Evolutionary conservation across 2,888 invertebrate species (phyloP).

Genomic region (Lutraria lutraria): DNA sequence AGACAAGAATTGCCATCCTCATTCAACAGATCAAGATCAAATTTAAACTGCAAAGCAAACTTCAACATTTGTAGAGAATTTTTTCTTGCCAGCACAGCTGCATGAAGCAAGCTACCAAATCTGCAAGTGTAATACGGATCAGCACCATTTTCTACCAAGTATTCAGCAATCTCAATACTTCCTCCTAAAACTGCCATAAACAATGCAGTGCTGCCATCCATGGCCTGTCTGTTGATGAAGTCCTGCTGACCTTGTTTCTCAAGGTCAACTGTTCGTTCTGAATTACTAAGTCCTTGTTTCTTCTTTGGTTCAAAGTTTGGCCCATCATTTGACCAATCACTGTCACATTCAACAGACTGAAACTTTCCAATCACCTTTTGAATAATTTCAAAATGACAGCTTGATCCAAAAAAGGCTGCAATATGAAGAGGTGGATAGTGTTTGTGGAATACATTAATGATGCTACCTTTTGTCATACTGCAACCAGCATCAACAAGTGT

Average conservation of each 20-base stretch:
- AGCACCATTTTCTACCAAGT: conserved; percentile 70
- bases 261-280: conserved; percentile 54
- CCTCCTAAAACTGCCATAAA: conserved; percentile 73
- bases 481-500: conserved; percentile 68
- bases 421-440: conserved; percentile 73
- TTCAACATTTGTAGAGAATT: conserved; percentile 61
- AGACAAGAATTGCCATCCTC: conserved; percentile 75
- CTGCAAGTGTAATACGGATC: conserved; percentile 64
- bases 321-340: neutral
- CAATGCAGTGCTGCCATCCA: conserved; percentile 71
- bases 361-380: conserved; percentile 48
- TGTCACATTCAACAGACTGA: conserved; percentile 26
- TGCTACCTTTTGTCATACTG: conserved; percentile 65
- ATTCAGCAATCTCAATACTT: conserved; percentile 64
- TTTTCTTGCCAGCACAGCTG: conserved; percentile 69
- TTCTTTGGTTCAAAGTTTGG: conserved; percentile 29
- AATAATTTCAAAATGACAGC: conserved; percentile 58
- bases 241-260: conserved; percentile 43
- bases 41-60: conserved; percentile 66
- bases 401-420: conserved; percentile 65
- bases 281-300: conserved; percentile 50
- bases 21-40: conserved; percentile 70
- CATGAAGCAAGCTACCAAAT: conserved; percentile 74
- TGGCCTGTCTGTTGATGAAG: conserved; percentile 63
- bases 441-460: conserved; percentile 68